Evolutionary conservation across 2,888 invertebrate species (phyloP), one percentile per base, ranked within the genome.

Genomic region (Pterostichus niger): DNA sequence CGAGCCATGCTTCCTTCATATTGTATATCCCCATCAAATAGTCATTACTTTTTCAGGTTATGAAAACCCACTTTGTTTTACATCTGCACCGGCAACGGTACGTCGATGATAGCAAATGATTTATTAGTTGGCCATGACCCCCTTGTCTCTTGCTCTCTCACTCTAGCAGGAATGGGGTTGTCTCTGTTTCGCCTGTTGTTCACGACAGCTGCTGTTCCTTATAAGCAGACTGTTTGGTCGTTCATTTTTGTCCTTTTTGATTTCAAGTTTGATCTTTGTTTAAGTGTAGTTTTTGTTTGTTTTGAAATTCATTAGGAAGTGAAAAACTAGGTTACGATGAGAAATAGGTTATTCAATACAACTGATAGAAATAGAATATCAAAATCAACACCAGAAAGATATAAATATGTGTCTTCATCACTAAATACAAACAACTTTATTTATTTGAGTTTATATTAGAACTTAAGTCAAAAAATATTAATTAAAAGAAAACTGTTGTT

Each of bases 21-120:
- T 81, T 81, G 73, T 73, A 81, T 81, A 35, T 71, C 81, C 52
- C 49, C 82, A 82, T 82, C 75, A 82, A 82, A 82, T 46, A 75
- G 61, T 82, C 82, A 75, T 82, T 82, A 82, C 75, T 75, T 82
- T 82, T 82, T 82, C 75, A 59, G 75, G 75, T 75, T 82, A 82
- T 82, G 82, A 82, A 82, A 75, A 61, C 24, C 59, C 82, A 82
- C 75, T 82, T 82, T 82, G 61, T 82, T 82, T 82, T 75, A 75
- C 82, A 82, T 82, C 75, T 75, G 82, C 54, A 54, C 33, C 35
- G 35, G 75, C 49, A 13, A 6, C 54, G 40, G 76, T 46, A 79
- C 68, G 68, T 79, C 79, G 68, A 64, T 68, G 79, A 79, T 64
- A 68, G 79, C 79, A 79, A 79, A 79, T 79, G 79, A 79, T 79